Base-by-base conservation (phyloP, 2,888 invertebrate genomes). In the Xestia ashworthii region DNA sequence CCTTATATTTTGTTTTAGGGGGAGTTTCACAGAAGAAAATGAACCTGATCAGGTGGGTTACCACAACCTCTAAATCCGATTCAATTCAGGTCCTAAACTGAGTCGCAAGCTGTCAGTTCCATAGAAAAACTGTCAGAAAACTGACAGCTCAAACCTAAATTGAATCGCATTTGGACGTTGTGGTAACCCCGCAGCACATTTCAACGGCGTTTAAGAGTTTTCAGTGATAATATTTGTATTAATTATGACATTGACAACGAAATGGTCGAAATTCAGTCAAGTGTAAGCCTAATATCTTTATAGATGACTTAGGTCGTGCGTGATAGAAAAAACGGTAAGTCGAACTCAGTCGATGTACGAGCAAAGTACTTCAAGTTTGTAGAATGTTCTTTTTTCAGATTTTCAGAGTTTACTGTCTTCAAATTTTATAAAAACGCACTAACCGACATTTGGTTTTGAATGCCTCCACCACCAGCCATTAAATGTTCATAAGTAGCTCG, bases 401-500 rank as follows among this genome's bases (percentile, higher is more conserved):
- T 19, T 38, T 32, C 32, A 32, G 32, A 3, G 1, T 53, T 12
- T 19, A 9, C 60, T 32, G 60, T n/a, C 48, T 41, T 55, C 3
- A 32, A 3, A 3, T 16, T 78, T 70, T 70, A 64, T 53, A 32
- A n/a, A 62, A 44, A 53, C 22, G 14, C 8, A 38, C 32, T 62
- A 62, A 62, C 62, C 32, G 38, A 50, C 38, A 60, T 62, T 62
- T 62, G 60, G 62, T 62, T 62, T 38, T 62, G 62, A 62, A 62
- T 38, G 62, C 62, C 19, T 38, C 62, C 38, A 62, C 62, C 38
- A 62, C 19, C 62, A 62, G 62, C 38, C 62, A 62, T 62, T 80
- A 48, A 80, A 80, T 74, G 67, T 62, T 62, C 67, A 64, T 64
- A 68, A 80, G 80, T 48, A 67, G 67, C 53, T 80, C 79, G 80